Base-by-base conservation (phyloP, 2,888 invertebrate genomes). In the Mechanitis mazaeus region DNA sequence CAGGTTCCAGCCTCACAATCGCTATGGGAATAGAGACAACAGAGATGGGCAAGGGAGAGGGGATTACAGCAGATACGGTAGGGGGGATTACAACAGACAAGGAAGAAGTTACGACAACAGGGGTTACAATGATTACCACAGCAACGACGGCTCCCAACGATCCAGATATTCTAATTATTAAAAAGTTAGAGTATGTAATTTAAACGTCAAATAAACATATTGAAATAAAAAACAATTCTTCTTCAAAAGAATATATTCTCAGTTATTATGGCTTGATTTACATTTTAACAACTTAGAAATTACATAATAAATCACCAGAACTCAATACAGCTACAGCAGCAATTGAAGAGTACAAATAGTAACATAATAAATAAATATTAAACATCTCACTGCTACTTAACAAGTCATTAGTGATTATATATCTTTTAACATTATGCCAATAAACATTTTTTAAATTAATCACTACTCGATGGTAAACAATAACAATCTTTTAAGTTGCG, bases 221-320 rank as follows among this genome's bases (percentile, higher is more conserved):
- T 63, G 63, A 65, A 72, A 68, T 69, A 74, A 74, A 79, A 75
- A 74, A 75, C 76, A 76, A 20, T 72, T 67, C 80, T 86, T 85
- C 77, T 64, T 88, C 86, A 88, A 89, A 90, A 90, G 83, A 89
- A 89, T 90, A 89, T 90, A 90, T 88, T 89, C 82, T 88, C 86
- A 88, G 85, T 90, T 89, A 88, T 90, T 89, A 90, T 90, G 89
- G 90, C 90, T 89, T 87, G 85, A 87, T 88, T 89, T 89, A 89
- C 86, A 89, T 83, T 87, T 85, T 87, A 89, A 89, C 89, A 89
- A 90, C 88, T 89, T 89, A 90, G 81, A 78, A 85, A 89, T 86
- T 87, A 89, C 81, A 82, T 83, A 86, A 87, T 86, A 84, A 84
- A 86, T 88, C 87, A 88, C 84, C 84, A 83, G 83, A 87, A 85